Evolutionary conservation across 2,113 vertebrate genomes (phyloP), one percentile per base, ranked within the genome.

Genomic region (Promerops cafer): DNA sequence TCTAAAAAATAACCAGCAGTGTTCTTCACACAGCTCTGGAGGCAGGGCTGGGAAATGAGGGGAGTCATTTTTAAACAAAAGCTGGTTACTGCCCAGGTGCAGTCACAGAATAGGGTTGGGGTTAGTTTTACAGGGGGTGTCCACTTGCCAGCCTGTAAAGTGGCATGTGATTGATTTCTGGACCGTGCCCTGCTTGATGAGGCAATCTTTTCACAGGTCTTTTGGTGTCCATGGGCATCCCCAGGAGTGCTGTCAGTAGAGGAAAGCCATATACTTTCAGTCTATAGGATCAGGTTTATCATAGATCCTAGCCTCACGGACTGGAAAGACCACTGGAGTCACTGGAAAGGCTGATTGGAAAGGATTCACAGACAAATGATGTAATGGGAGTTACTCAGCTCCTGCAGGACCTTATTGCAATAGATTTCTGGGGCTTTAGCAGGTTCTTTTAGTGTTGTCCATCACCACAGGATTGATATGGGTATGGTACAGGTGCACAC

Each of bases 151-250:
- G 60, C 37, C 42, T 31, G 13, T 54, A 3, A 47, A 35, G 19
- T 53, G 52, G 9, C 8, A 2, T 31, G 44, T 21, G 16, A 27
- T 70, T 21, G 16, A 27, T 70, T 84, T 84, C 60, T 89, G 69
- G 30, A 35, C 49, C 0, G 0, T 59, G 63, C 8, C 47, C 27
- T 20, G 13, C 30, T 72, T 72, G 26, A 40, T 42, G 24, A 68
- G 52, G 23, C 39, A 61, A 49, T 61, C 6, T 49, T 91, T 60
- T 61, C 65, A 56, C 6, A 23, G 21, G 37, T 47, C 30, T 68
- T 60, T 7, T 60, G 16, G 27, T 83, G 16, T 31, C 40, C 37
- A 1, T 64, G 31, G 31, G 15, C 45, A 53, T 68, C 9, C n/a
- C n/a, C 50, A 30, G 54, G 13, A 81, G 16, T 37, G 31, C 20